phyloP scores from a whole-genome alignment of 2,888 invertebrate genomes.

The Tolmerus cingulatus region DNA sequence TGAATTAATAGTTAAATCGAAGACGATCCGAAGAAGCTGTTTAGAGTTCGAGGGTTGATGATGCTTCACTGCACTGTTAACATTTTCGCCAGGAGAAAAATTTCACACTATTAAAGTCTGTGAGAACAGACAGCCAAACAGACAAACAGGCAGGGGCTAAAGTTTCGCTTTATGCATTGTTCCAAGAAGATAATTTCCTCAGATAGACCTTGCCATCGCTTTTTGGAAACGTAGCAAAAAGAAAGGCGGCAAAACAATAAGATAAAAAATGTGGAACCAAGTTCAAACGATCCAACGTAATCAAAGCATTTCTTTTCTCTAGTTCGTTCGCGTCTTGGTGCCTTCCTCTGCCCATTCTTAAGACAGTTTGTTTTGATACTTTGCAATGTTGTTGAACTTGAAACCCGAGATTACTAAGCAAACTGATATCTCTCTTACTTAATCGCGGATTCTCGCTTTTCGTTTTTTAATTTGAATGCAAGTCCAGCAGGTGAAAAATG shows the following conservation, averaged over 20 bases:
- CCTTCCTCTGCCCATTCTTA: background rate
- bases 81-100: background rate
- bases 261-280: conserved; percentile 21
- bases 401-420: background rate
- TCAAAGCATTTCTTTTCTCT: conserved; percentile 4
- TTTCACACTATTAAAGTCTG: background rate
- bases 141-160: background rate
- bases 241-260: background rate
- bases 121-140: background rate
- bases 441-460: background rate
- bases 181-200: background rate
- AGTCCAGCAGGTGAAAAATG: background rate
- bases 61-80: background rate
- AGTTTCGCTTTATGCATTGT: conserved; percentile 1
- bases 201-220: background rate
- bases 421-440: background rate
- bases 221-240: conserved; percentile 7
- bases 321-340: background rate
- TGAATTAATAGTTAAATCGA: conserved; percentile 2
- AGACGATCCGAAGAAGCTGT: background rate
- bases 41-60: background rate
- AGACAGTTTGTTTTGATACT: background rate
- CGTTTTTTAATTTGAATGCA: background rate
- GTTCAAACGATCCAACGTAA: conserved; percentile 15
- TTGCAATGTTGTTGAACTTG: conserved; percentile 18